Percentiles rank a stretch among this genome's conserved stretches.
These are phyloP conservation scores for Agyllia agylla DNA, from an alignment of 2,888 invertebrate species.

Conservation along the genomic window DNA sequence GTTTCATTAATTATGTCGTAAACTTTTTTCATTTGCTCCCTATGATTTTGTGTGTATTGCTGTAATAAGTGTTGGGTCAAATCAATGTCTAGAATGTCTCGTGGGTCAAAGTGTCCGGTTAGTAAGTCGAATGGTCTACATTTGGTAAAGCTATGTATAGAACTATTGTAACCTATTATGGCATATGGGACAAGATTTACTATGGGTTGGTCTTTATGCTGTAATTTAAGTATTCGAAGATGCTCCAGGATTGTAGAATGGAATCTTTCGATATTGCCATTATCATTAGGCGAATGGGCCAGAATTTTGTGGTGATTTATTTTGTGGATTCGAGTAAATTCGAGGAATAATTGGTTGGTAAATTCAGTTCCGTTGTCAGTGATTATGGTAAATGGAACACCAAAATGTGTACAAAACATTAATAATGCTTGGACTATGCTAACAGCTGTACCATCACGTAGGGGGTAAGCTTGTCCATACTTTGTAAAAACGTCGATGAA, in stretches of 20 bases:
- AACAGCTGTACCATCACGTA: conserved; percentile 32
- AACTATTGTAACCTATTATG: conserved; percentile 40
- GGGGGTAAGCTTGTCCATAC: conserved; percentile 47
- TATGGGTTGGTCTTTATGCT: conserved; percentile 44
- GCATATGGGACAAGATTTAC: conserved; percentile 24
- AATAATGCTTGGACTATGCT: conserved; percentile 27
- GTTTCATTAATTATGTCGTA: conserved; percentile 68
- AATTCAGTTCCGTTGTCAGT: conserved; percentile 54
- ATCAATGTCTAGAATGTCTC: conserved; percentile 26
- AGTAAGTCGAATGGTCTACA: conserved; percentile 38
- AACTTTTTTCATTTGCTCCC: conserved; percentile 54
- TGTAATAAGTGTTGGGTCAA: conserved; percentile 11
- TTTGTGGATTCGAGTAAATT: conserved; percentile 20
- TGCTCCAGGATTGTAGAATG: conserved; percentile 71
- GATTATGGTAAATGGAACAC: conserved; percentile 36
- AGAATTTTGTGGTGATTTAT: conserved; percentile 26
- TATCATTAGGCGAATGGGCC: conserved; percentile 67
- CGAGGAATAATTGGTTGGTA: conserved; percentile 22
- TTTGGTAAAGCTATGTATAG: conserved; percentile 75
- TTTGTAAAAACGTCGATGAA: conserved; percentile 33
- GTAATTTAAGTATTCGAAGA: conserved; percentile 57
- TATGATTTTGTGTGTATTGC: conserved; percentile 70
- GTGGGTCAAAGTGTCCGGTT: conserved; percentile 22
- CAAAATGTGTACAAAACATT: conserved; percentile 41
- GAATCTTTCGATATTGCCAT: conserved; percentile 70